Percentiles rank a stretch among this genome's conserved stretches.
Conservation (phyloP, 2,888 invertebrate species). For the Microctonus aethiopoides region DNA sequence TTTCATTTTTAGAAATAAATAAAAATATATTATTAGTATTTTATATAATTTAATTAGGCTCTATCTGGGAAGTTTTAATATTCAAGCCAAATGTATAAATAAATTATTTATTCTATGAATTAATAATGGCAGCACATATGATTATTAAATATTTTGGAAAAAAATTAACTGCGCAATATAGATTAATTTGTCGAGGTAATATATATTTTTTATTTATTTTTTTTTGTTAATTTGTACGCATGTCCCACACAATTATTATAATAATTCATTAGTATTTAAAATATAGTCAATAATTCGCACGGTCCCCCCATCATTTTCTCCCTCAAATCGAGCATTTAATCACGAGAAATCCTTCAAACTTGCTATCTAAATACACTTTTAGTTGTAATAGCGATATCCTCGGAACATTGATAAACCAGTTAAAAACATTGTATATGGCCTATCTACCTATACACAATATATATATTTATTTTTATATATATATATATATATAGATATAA, state of each 20-base stretch:
- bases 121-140: background rate
- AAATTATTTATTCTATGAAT: background rate
- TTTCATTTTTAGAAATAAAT: background rate
- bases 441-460: conserved; percentile 62
- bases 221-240: conserved; percentile 1
- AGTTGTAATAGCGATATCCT: conserved; percentile 49
- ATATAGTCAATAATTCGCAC: conserved; percentile 38
- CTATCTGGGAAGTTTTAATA: background rate
- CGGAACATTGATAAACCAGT: conserved; percentile 65
- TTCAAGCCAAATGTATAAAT: background rate
- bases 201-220: background rate
- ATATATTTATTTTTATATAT: too few relatives aligned
- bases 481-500: conserved; percentile 51
- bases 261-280: conserved; percentile 29
- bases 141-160: background rate
- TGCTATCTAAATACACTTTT: conserved; percentile 55
- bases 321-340: conserved; percentile 52
- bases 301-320: conserved; percentile 38
- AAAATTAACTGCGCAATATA: conserved; percentile 8
- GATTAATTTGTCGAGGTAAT: conserved; percentile 21
- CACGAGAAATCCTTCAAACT: conserved; percentile 44
- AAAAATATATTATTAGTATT: background rate
- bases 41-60: background rate
- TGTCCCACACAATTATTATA: conserved; percentile 17
- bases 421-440: conserved; percentile 65